phyloP scores from a whole-genome alignment of 37 sponge, comb jelly and placozoan genomes.

The Halichondria panicea region DNA sequence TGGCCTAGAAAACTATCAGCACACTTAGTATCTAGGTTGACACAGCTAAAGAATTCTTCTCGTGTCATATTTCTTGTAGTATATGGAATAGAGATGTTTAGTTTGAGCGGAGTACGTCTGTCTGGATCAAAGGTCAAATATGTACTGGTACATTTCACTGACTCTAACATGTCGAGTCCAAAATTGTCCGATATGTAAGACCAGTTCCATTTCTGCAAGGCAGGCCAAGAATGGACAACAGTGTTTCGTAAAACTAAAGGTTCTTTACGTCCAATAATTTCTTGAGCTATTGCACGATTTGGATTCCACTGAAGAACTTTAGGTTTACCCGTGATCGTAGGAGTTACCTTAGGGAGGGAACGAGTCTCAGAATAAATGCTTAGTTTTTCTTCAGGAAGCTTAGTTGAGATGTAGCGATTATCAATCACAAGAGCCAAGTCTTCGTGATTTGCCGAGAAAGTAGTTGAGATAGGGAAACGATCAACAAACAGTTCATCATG shows the following conservation, averaged over 20 bases:
- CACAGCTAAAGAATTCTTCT: slow-evolving; percentile 55
- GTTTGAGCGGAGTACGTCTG: slow-evolving; percentile 54
- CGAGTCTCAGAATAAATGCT: background rate
- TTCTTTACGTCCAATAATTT: slow-evolving; percentile 27
- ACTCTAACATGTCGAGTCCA: slow-evolving; percentile 5
- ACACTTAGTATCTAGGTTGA: slow-evolving; percentile 19
- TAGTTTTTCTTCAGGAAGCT: background rate
- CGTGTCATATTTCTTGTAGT: slow-evolving; percentile 59
- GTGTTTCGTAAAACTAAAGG: slow-evolving; percentile 72
- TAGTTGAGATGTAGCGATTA: background rate
- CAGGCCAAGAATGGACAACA: slow-evolving; percentile 65
- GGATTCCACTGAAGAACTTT: slow-evolving; percentile 41
- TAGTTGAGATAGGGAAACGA: slow-evolving; percentile 18
- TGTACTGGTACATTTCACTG: slow-evolving; percentile 72
- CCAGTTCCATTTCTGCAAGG: slow-evolving; percentile 66
- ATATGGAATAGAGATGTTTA: slow-evolving; percentile 76
- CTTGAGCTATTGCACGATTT: slow-evolving; percentile 45
- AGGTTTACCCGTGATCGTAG: slow-evolving; percentile 16
- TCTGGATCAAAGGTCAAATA: slow-evolving; percentile 90
- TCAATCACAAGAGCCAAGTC: slow-evolving; percentile 11
- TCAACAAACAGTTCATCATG: background rate
- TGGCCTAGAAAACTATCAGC: slow-evolving; percentile 64
- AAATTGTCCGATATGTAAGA: slow-evolving; percentile 57
- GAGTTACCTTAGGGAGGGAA: background rate
- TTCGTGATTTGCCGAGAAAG: slow-evolving; percentile 52